These are phyloP conservation scores for Siphonodentalium dalli DNA, from an alignment of 2,888 invertebrate genomes.

Conservation along the genomic window DNA sequence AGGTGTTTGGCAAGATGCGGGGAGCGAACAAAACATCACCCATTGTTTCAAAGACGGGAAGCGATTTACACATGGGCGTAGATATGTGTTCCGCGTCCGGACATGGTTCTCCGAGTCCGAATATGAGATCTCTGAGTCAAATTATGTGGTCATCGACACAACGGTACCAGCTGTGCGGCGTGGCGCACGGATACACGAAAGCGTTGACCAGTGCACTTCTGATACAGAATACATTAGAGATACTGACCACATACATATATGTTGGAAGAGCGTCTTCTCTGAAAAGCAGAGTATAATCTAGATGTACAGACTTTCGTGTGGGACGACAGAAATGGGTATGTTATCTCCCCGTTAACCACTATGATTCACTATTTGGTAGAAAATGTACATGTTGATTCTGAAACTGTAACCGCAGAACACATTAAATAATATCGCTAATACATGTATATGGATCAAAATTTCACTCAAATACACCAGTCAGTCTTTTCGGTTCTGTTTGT, in stretches of 20 bases:
- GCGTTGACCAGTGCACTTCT: conserved; percentile 7
- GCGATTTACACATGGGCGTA: conserved; percentile 11
- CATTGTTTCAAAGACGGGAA: conserved; percentile 25
- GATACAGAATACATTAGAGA: conserved; percentile 24
- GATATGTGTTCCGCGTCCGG: conserved; percentile 30
- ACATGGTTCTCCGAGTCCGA: conserved; percentile 25
- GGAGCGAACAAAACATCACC: conserved; percentile 8
- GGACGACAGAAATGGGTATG: conserved; percentile 28
- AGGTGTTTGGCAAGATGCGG: conserved; percentile 32
- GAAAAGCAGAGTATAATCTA: conserved; percentile 26
- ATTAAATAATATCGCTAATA: no score
- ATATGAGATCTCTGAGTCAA: conserved; percentile 20
- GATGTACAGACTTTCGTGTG: conserved; percentile 23
- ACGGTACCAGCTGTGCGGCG: conserved; percentile 22
- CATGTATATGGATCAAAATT: no score
- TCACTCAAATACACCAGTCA: no score
- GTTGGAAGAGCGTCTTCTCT: conserved; percentile 27
- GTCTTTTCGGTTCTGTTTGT: no score
- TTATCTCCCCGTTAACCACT: not conserved
- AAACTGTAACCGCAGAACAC: no score
- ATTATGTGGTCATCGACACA: conserved; percentile 24
- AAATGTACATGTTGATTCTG: no score
- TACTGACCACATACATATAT: conserved; percentile 8
- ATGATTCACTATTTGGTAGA: no score
- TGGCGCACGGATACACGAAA: conserved; percentile 28